These are phyloP conservation scores for Apis florea DNA, from an alignment of 1,140 invertebrate species.

Conservation along the genomic window DNA sequence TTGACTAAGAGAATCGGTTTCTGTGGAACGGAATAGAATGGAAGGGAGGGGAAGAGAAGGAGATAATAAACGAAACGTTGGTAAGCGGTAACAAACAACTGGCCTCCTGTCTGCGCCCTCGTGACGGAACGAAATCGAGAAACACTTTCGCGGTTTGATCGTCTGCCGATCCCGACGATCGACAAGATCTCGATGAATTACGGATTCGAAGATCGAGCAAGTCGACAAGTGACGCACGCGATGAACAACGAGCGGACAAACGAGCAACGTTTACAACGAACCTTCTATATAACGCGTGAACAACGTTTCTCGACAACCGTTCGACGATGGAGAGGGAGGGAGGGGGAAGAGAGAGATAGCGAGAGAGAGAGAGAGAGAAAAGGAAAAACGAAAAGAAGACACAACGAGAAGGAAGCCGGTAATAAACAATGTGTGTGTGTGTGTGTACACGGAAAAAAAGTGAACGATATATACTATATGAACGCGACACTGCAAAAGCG, in stretches of 20 bases:
- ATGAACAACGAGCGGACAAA: no score
- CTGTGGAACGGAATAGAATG: not conserved
- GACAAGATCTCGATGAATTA: not conserved
- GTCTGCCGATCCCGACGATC: not conserved
- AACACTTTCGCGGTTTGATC: conserved; percentile 33
- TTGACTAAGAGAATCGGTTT: not conserved
- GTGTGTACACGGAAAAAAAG: not conserved
- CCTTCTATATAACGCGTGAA: not conserved
- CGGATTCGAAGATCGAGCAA: not conserved
- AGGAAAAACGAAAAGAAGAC: no score
- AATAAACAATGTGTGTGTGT: not conserved
- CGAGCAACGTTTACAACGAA: no score
- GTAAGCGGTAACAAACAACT: not conserved
- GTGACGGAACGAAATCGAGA: conserved; percentile 11
- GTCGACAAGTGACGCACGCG: not conserved
- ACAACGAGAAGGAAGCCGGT: not conserved
- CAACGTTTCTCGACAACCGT: not conserved
- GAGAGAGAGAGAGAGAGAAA: no score
- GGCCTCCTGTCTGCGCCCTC: conserved; percentile 6
- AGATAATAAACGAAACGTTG: conserved; percentile 3
- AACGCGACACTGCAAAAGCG: conserved; percentile 20
- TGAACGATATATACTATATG: not conserved
- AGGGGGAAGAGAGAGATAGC: no score
- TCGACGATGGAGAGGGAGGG: not conserved
- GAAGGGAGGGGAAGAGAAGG: not conserved